Evolutionary conservation across 2,888 invertebrate genomes (phyloP), one percentile per base, ranked within the genome.

Genomic region (Strigamia transsilvanica): DNA sequence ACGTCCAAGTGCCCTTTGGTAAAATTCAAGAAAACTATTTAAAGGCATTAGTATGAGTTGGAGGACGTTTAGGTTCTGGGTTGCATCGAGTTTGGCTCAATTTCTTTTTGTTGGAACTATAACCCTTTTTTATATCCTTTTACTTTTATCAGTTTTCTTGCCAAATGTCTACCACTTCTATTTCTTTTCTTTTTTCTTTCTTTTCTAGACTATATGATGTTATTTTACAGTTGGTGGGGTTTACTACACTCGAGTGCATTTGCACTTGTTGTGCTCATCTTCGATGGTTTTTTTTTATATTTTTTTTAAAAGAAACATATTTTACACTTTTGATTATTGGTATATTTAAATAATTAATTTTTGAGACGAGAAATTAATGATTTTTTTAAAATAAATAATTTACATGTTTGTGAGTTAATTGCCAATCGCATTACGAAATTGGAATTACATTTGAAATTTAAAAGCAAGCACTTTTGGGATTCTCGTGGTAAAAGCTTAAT

Each of bases 91-190:
- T 66, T 66, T 66, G 61, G 61, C 61, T 66, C 21, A 15, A 66
- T 66, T 66, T 66, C 61, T 66, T 66, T 66, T 66, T 66, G 61
- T 66, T 66, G 21, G 61, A 23, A 21, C 46, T n/a, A 46, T 46
- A 46, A 46, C 23, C 61, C 61, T 21, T 66, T 66, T 66, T 66
- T 66, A 66, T 66, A 12, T 66, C 23, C 21, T 66, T 66, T 66
- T 9, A 13, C 18, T 66, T 66, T 66, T 66, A 66, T 66, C 61
- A 66, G 61, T n/a, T 66, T 66, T 66, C 61, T 66, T 66, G 61
- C 61, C 61, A 66, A 66, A 66, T 66, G 61, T 66, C 61, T 46
- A 18, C 61, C 61, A 66, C 61, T 66, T 66, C 21, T 66, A 46
- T 46, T 46, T n/a, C 15, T 46, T 46, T 13, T n/a, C 46, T 38